Conservation (phyloP, 92 coral and sea anemone genomes). For the Palythoa caribaeorum region DNA sequence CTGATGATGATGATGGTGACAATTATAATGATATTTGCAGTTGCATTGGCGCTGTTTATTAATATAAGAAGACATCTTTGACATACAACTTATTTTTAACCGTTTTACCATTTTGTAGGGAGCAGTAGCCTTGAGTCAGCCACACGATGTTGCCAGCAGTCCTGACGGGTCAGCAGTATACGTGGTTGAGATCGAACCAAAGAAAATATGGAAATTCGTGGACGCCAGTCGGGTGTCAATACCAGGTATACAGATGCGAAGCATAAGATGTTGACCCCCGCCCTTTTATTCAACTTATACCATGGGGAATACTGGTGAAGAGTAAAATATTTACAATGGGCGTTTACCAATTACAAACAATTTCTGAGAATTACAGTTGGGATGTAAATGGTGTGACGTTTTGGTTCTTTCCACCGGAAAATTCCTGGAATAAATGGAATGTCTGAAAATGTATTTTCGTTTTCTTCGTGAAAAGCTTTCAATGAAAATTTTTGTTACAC, state of each 20-base stretch:
- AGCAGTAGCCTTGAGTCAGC: constrained; percentile 59
- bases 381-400: no score
- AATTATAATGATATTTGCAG: no score
- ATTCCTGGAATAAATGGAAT: no score
- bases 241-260: background rate
- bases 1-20: background rate
- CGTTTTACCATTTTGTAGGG: constrained; percentile 14
- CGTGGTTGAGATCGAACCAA: constrained; percentile 86
- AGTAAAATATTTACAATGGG: no score
- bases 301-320: background rate
- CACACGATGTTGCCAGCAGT: constrained; percentile 86
- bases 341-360: no score
- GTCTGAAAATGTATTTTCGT: no score
- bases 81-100: background rate
- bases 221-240: background rate
- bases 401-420: no score
- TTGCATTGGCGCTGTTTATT: background rate
- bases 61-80: background rate
- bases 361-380: no score
- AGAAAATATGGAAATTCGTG: constrained; percentile 83
- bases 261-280: background rate
- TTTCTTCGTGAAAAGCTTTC: no score
- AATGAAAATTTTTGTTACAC: no score
- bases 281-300: background rate
- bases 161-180: constrained; percentile 77